Evolutionary conservation across 2,113 vertebrate genomes (phyloP).

Genomic region (Gymnocephalus cernua): DNA sequence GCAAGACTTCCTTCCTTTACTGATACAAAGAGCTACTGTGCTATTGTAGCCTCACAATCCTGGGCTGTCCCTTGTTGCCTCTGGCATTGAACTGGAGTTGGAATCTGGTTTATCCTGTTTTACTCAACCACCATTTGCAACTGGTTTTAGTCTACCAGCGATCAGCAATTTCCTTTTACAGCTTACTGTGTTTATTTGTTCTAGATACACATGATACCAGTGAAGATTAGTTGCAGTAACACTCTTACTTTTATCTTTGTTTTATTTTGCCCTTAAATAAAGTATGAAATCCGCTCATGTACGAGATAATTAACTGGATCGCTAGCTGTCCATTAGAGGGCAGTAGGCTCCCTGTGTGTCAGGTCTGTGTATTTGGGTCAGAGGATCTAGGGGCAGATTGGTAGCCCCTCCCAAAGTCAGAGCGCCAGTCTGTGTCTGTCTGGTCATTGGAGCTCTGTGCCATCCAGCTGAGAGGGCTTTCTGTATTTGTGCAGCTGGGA

Average conservation of each 20-base stretch:
- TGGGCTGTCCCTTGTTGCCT: constrained; percentile 39
- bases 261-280: constrained; percentile 21
- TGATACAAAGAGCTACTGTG: constrained; percentile 36
- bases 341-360: constrained; percentile 37
- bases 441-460: constrained; percentile 64
- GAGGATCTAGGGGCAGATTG: constrained; percentile 55
- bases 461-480: constrained; percentile 61
- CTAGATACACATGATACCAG: neutral
- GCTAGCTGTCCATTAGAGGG: constrained; percentile 61
- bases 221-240: neutral
- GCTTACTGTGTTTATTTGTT: constrained; percentile 43
- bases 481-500: constrained; percentile 79
- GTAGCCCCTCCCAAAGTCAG: constrained; percentile 65
- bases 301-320: constrained; percentile 9
- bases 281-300: constrained; percentile 9
- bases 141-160: constrained; percentile 6
- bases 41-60: constrained; percentile 33
- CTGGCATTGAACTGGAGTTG: constrained; percentile 34
- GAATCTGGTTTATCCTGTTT: constrained; percentile 78
- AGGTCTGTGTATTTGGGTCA: constrained; percentile 65
- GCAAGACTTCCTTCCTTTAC: constrained; percentile 33
- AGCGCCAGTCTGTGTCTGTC: constrained; percentile 48
- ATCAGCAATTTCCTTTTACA: constrained; percentile 36
- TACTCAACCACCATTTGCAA: constrained; percentile 40
- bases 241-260: constrained; percentile 18